Percentiles rank a stretch among this genome's conserved stretches.
Evolutionary conservation across 2,888 invertebrate genomes (phyloP).

Genomic region (Amblyjoppa proteus): DNA sequence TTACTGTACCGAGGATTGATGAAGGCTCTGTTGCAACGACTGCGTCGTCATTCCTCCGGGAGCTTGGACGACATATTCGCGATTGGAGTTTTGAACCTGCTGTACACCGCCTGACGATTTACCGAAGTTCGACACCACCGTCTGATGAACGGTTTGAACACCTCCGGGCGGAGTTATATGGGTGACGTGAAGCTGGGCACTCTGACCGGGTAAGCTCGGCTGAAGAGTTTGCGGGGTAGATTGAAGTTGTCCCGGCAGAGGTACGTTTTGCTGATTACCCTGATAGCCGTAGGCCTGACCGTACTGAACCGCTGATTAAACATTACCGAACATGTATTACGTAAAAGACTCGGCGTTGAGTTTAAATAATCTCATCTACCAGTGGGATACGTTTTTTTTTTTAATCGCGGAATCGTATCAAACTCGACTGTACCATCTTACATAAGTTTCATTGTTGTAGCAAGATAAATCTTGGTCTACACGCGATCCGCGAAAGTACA

Average conservation of each 20-base stretch:
- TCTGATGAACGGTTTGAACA: slow-evolving; percentile 83
- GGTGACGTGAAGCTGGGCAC: slow-evolving; percentile 82
- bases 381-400: background rate
- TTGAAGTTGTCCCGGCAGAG: slow-evolving; percentile 82
- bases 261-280: slow-evolving; percentile 74
- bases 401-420: slow-evolving; percentile 38
- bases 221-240: slow-evolving; percentile 74
- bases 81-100: slow-evolving; percentile 76
- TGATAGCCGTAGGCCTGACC: slow-evolving; percentile 80
- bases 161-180: slow-evolving; percentile 82
- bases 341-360: background rate
- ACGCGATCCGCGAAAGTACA: slow-evolving; percentile 39
- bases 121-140: slow-evolving; percentile 79
- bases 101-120: slow-evolving; percentile 76
- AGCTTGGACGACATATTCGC: slow-evolving; percentile 79
- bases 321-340: background rate
- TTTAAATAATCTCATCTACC: background rate
- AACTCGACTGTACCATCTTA: slow-evolving; percentile 41
- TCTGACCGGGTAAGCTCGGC: slow-evolving; percentile 81
- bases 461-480: slow-evolving; percentile 56
- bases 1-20: slow-evolving; percentile 74
- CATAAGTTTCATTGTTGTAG: slow-evolving; percentile 61
- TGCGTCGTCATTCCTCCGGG: slow-evolving; percentile 75
- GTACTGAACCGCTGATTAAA: slow-evolving; percentile 74
- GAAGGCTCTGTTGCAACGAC: slow-evolving; percentile 77